phyloP scores from a whole-genome alignment of 2,888 invertebrate species.

The Andrena fulva region DNA sequence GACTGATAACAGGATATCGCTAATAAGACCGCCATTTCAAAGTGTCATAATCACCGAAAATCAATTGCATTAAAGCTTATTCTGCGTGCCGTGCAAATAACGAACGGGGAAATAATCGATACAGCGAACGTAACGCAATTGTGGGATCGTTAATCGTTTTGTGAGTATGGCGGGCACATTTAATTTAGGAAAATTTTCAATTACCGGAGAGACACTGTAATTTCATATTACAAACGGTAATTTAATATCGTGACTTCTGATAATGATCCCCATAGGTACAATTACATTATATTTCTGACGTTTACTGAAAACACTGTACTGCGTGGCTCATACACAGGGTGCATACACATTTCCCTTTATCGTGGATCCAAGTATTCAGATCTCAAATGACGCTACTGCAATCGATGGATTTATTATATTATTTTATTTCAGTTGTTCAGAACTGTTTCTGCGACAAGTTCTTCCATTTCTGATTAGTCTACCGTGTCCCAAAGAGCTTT shows the following conservation, averaged over 20 bases:
- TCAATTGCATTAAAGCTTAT: not conserved
- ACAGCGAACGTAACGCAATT: not conserved
- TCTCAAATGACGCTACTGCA: no score
- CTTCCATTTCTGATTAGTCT: not conserved
- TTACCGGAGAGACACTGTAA: not conserved
- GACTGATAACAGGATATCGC: not conserved
- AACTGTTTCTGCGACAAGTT: not conserved
- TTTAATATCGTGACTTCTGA: slow-evolving; percentile 26
- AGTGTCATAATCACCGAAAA: not conserved
- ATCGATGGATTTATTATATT: no score
- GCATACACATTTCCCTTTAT: not conserved
- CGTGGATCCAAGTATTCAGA: no score
- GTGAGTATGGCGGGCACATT: not conserved
- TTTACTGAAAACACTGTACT: not conserved
- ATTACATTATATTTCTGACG: not conserved
- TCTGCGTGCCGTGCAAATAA: not conserved
- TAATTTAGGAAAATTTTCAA: not conserved
- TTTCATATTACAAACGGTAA: slow-evolving; percentile 2
- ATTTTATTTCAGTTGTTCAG: no score
- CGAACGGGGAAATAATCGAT: not conserved
- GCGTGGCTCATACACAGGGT: not conserved
- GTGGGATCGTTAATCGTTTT: not conserved
- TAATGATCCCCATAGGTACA: not conserved
- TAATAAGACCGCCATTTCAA: not conserved
- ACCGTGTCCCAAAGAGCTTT: no score